These are phyloP conservation scores for Passer montanus DNA, from an alignment of 2,113 vertebrate genomes.

Conservation along the genomic window DNA sequence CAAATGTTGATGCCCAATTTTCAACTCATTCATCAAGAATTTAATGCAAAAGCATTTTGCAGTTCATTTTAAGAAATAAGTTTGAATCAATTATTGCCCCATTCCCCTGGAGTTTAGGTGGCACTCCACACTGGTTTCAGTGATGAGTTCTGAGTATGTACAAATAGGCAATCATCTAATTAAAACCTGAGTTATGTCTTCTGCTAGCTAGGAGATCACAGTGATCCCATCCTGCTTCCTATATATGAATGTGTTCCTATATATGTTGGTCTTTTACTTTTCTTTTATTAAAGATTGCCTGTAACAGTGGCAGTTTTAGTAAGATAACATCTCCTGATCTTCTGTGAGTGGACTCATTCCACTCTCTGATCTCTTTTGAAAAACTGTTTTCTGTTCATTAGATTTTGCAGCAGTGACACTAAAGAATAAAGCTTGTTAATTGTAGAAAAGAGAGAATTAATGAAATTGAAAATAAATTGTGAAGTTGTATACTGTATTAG, in stretches of 20 bases:
- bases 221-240: background rate
- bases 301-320: background rate
- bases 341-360: background rate
- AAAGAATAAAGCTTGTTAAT: background rate
- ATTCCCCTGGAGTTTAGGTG: background rate
- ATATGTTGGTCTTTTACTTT: background rate
- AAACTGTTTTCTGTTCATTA: background rate
- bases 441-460: background rate
- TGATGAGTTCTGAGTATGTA: background rate
- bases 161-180: background rate
- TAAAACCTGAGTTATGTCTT: background rate
- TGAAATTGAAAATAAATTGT: background rate
- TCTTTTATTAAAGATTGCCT: background rate
- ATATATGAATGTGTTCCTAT: background rate
- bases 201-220: background rate
- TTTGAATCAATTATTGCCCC: background rate
- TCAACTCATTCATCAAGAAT: background rate
- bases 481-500: background rate
- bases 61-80: background rate
- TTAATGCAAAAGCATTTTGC: background rate
- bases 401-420: background rate
- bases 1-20: background rate
- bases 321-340: background rate
- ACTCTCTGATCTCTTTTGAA: background rate
- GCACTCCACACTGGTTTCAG: background rate